Evolutionary conservation across 2,797 vertebrate species (phyloP).

Genomic region (Labroides dimidiatus): DNA sequence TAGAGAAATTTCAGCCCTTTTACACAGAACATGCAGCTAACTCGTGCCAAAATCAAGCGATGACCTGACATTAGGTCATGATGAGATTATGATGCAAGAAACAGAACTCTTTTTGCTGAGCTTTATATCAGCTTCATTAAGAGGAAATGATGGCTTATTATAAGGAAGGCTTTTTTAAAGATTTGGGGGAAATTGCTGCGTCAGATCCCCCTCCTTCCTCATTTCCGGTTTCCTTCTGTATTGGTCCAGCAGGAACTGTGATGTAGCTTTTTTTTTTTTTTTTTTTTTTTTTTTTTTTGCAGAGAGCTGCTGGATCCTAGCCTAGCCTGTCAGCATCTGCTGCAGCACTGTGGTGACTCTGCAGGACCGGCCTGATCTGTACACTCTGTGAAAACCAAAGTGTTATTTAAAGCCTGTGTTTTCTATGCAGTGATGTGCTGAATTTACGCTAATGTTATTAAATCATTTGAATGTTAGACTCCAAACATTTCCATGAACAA

Average conservation of each 20-base stretch:
- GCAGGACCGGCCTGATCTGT: conserved; percentile 46
- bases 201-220: background rate
- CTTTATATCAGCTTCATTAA: background rate
- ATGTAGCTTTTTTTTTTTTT: conserved; percentile 27
- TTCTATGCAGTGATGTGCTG: background rate
- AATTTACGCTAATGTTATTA: background rate
- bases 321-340: conserved; percentile 37
- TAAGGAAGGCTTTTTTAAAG: too few relatives aligned
- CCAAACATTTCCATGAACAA: background rate
- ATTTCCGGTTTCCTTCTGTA: background rate
- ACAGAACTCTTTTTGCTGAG: background rate
- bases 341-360: conserved; percentile 62
- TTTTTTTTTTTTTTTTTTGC: conserved; percentile 20
- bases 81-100: background rate
- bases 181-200: background rate
- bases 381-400: background rate
- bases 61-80: background rate
- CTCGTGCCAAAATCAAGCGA: conserved; percentile 13
- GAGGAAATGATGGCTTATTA: too few relatives aligned
- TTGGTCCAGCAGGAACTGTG: conserved; percentile 12
- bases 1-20: background rate
- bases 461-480: background rate
- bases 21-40: conserved; percentile 9
- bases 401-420: background rate
- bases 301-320: conserved; percentile 41